Percentiles rank a stretch among this genome's conserved stretches.
Evolutionary conservation across 2,888 invertebrate genomes (phyloP).

Genomic region (Blera fallax): DNA sequence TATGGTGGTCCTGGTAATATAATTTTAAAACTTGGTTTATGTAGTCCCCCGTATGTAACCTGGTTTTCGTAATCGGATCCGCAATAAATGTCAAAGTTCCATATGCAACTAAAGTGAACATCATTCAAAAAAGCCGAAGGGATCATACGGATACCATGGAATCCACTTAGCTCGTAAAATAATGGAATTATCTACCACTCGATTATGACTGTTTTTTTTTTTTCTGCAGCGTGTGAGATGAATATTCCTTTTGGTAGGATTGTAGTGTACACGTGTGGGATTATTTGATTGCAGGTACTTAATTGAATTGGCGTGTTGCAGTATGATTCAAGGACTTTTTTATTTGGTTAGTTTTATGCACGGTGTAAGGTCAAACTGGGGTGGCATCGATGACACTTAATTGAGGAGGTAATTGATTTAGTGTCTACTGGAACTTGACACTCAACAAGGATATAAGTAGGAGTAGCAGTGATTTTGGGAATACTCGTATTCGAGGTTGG

Average conservation of each 20-base stretch:
- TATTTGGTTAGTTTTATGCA: background rate
- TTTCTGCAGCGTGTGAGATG: background rate
- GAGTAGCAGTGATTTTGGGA: too few relatives aligned
- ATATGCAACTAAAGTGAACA: background rate
- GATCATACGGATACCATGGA: conserved; percentile 11
- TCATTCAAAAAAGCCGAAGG: conserved; percentile 7
- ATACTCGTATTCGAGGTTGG: too few relatives aligned
- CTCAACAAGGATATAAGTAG: too few relatives aligned
- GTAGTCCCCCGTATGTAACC: background rate
- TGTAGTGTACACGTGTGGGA: background rate
- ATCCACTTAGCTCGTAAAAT: conserved; percentile 30
- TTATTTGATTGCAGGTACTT: conserved; percentile 29
- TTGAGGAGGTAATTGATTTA: too few relatives aligned
- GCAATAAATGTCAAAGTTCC: conserved; percentile 37
- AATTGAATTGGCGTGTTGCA: conserved; percentile 33
- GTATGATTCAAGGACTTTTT: conserved; percentile 9
- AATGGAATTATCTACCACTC: conserved; percentile 41
- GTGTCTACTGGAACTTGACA: too few relatives aligned
- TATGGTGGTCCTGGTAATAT: background rate
- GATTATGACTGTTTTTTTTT: conserved; percentile 46
- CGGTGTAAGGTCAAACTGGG: background rate
- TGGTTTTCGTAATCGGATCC: conserved; percentile 21
- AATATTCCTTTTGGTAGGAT: background rate
- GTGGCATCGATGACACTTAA: background rate
- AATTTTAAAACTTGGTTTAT: background rate